Base-by-base conservation (phyloP, 2,888 invertebrate species). In the Hemistola chrysoprasaria region DNA sequence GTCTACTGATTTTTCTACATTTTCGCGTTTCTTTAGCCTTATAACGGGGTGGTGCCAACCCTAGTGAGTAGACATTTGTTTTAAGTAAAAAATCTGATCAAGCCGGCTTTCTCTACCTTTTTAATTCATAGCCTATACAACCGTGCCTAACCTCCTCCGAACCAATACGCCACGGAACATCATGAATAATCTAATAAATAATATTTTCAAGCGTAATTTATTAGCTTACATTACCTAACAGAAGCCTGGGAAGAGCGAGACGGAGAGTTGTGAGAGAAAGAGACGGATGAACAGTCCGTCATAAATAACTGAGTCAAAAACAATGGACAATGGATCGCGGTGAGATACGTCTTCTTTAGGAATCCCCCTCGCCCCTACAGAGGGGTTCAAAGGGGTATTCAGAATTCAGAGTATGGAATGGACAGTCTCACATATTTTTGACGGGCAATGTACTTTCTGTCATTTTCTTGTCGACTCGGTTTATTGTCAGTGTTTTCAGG, bases 141-240 rank as follows among this genome's bases (percentile, higher is more conserved):
- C 67, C 64, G 69, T 16, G 3, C 16, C 16, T 71, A 71, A 75
- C 79, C 81, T 84, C 80, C 78, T 73, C 67, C 70, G 82, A 68
- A 71, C 81, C 85, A 80, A 85, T 87, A 87, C 80, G 70, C 82
- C 82, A 85, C 87, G 68, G 68, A 64, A 68, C 67, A 72, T 78
- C 74, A 83, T 87, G 87, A 87, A 86, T 88, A 87, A 86, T 85
- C 83, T 79, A 83, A 88, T 87, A 88, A 87, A 87, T 86, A 85
- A 87, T 86, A 78, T 85, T 82, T 82, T 78, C 77, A 72, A 78
- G 72, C 71, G 67, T 81, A 79, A 87, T 87, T 88, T 87, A 87
- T 88, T 83, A 78, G 79, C 65, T 70, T 67, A 77, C 74, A 77
- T 82, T 80, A 84, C 75, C 71, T 74, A 78, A 83, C 84, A 81